Conservation (phyloP, 2,113 vertebrate species). For the Corythornis cristatus region DNA sequence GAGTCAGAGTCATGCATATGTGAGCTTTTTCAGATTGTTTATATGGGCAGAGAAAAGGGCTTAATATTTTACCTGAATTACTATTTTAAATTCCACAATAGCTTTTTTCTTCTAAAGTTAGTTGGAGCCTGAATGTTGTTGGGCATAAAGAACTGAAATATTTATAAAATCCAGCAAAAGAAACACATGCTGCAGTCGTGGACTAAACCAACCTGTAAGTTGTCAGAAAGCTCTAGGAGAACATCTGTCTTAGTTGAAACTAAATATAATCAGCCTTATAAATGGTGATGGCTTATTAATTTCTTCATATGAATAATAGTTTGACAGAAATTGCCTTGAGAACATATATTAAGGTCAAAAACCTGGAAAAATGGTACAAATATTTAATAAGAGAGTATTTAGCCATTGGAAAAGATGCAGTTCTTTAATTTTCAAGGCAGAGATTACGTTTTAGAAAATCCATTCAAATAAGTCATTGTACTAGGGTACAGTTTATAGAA, state of each 20-base stretch:
- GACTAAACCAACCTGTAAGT: background rate
- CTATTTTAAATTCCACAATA: background rate
- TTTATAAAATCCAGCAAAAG: background rate
- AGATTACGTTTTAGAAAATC: background rate
- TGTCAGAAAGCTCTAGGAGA: background rate
- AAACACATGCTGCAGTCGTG: background rate
- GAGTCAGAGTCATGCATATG: background rate
- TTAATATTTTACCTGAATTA: background rate
- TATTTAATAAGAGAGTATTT: background rate
- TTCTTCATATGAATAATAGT: background rate
- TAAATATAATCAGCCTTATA: background rate
- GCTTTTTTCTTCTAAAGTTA: background rate
- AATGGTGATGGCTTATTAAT: background rate
- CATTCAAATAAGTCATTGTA: background rate
- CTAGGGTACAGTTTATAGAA: background rate
- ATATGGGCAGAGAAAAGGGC: background rate
- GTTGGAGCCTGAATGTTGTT: background rate
- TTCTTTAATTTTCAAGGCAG: background rate
- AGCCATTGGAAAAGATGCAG: background rate
- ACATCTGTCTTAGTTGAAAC: background rate
- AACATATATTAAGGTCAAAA: background rate
- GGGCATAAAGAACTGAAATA: background rate
- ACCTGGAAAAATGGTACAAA: background rate
- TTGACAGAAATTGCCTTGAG: background rate
- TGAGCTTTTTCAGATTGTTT: background rate